Percentiles rank a stretch among this genome's conserved stretches.
phyloP scores from a whole-genome alignment of 2,888 invertebrate genomes.

The Cecidostiba fungosa region DNA sequence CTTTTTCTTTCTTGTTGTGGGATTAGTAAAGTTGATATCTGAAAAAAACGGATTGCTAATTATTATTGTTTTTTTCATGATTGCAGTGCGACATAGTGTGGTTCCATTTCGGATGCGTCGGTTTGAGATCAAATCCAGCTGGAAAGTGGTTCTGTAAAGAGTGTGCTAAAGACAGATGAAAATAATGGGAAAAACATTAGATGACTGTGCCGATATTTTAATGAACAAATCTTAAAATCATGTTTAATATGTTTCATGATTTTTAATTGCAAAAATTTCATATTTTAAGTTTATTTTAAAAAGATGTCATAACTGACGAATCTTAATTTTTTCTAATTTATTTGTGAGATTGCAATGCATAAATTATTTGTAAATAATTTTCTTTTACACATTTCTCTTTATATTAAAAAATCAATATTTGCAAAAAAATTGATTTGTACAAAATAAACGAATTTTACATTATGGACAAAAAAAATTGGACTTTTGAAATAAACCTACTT shows the following conservation, averaged over 20 bases:
- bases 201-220: background rate
- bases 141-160: slow-evolving; percentile 41
- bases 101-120: slow-evolving; percentile 43
- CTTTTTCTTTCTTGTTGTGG: background rate
- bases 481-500: too few relatives aligned
- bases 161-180: background rate
- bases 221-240: background rate
- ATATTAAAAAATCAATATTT: too few relatives aligned
- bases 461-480: too few relatives aligned
- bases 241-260: background rate
- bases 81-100: slow-evolving; percentile 33
- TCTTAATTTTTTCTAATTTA: too few relatives aligned
- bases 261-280: too few relatives aligned
- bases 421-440: too few relatives aligned
- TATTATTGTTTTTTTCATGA: background rate
- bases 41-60: background rate
- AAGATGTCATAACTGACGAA: too few relatives aligned
- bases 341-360: too few relatives aligned
- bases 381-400: too few relatives aligned
- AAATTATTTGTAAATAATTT: too few relatives aligned
- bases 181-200: background rate
- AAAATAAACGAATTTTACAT: too few relatives aligned
- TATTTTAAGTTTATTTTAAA: too few relatives aligned
- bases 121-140: background rate
- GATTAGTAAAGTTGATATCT: background rate